These are phyloP conservation scores for Cebidichthys violaceus DNA, from an alignment of 2,113 vertebrate genomes.

Conservation along the genomic window DNA sequence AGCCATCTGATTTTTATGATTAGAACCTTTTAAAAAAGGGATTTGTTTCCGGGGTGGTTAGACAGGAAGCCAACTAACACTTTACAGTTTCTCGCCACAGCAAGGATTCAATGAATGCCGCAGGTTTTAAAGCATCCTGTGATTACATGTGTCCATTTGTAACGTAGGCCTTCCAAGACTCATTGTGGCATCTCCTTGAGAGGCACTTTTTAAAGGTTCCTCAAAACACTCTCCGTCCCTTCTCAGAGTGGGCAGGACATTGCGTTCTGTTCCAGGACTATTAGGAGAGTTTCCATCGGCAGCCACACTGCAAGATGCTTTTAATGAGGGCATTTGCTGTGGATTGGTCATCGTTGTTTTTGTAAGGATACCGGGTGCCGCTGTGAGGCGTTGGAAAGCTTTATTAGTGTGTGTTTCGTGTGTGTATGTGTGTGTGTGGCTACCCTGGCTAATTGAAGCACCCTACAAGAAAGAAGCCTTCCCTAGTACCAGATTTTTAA, in stretches of 20 bases:
- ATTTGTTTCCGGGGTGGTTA: slow-evolving; percentile 29
- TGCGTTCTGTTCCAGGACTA: slow-evolving; percentile 50
- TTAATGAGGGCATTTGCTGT: slow-evolving; percentile 63
- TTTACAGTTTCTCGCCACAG: background rate
- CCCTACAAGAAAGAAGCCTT: background rate
- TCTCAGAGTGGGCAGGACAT: slow-evolving; percentile 48
- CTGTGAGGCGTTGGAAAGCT: slow-evolving; percentile 62
- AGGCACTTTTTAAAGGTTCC: slow-evolving; percentile 29
- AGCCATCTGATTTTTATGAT: background rate
- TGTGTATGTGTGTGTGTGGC: slow-evolving; percentile 7
- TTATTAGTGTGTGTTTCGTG: slow-evolving; percentile 40
- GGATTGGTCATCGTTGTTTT: slow-evolving; percentile 66
- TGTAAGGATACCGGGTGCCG: slow-evolving; percentile 52
- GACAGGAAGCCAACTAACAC: slow-evolving; percentile 25
- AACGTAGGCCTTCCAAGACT: background rate
- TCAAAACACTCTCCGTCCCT: background rate
- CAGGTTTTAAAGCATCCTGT: slow-evolving; percentile 1
- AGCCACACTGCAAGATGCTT: slow-evolving; percentile 63
- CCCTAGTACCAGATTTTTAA: background rate
- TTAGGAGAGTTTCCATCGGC: slow-evolving; percentile 74
- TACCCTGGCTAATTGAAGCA: background rate
- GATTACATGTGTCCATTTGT: background rate
- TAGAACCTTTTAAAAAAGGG: background rate
- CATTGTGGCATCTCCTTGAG: background rate
- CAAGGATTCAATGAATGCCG: background rate